phyloP scores from a whole-genome alignment of 2,888 invertebrate species.

The Galeruca laticollis region DNA sequence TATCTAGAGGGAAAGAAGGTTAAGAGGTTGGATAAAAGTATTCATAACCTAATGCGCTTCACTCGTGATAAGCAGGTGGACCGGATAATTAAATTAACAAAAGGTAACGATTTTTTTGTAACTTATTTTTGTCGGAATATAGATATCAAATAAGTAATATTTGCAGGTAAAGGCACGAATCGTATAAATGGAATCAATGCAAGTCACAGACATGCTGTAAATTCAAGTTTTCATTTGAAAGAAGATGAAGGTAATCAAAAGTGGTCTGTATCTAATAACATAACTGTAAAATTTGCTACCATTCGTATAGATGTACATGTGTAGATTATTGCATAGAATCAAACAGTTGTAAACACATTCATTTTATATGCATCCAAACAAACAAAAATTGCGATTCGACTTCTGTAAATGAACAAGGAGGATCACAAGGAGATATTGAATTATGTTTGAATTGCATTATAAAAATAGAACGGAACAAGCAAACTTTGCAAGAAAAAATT shows the following conservation, averaged over 20 bases:
- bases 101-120: constrained; percentile 6
- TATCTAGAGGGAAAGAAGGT: constrained; percentile 11
- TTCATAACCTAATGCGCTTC: constrained; percentile 13
- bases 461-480: constrained; percentile 7
- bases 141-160: constrained; percentile 7
- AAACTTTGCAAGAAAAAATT: constrained; percentile 2
- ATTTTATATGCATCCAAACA: constrained; percentile 6
- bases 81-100: constrained; percentile 9
- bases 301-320: constrained; percentile 15
- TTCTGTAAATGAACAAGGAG: background rate
- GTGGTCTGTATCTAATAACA: constrained; percentile 13
- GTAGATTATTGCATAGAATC: constrained; percentile 17
- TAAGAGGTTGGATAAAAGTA: constrained; percentile 14
- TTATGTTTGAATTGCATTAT: constrained; percentile 1
- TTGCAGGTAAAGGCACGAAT: constrained; percentile 8
- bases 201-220: constrained; percentile 13
- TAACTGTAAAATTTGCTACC: constrained; percentile 11
- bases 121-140: constrained; percentile 5
- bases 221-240: constrained; percentile 15
- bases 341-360: constrained; percentile 15
- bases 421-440: constrained; percentile 10
- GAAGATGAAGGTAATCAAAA: background rate
- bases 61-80: constrained; percentile 10
- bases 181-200: constrained; percentile 19
- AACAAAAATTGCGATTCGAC: background rate